phyloP scores from a whole-genome alignment of 2,113 vertebrate genomes.

The Syngnathus scovelli region DNA sequence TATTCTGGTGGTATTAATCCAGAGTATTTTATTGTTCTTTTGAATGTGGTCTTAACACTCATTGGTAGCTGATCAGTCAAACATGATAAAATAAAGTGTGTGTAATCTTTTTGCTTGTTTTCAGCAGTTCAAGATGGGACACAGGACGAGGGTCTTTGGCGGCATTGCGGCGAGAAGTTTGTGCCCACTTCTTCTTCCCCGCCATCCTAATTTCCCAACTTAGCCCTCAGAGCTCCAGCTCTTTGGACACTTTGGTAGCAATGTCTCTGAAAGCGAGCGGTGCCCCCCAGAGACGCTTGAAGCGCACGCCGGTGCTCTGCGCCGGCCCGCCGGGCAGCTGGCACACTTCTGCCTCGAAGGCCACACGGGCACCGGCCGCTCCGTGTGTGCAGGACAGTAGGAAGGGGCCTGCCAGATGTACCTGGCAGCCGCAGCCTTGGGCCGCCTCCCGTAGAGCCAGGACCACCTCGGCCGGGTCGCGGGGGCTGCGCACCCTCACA shows the following conservation, averaged over 20 bases:
- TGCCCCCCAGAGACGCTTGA: constrained; percentile 81
- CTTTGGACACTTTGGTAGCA: constrained; percentile 82
- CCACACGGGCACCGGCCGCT: constrained; percentile 76
- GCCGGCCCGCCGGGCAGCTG: constrained; percentile 76
- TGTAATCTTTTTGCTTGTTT: constrained; percentile 1
- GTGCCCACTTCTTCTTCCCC: constrained; percentile 19
- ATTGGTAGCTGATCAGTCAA: constrained; percentile 2
- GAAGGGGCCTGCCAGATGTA: constrained; percentile 81
- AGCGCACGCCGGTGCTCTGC: constrained; percentile 78
- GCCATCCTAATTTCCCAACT: constrained; percentile 26
- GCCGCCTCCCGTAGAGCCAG: constrained; percentile 79
- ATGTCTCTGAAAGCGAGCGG: constrained; percentile 83
- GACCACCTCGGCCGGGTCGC: constrained; percentile 78
- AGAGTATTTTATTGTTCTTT: not conserved
- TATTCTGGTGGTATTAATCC: not conserved
- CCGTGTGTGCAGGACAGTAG: constrained; percentile 85
- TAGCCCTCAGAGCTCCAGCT: constrained; percentile 78
- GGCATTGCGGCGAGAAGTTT: constrained; percentile 35
- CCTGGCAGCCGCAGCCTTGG: constrained; percentile 77
- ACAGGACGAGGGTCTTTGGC: constrained; percentile 40
- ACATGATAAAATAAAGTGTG: not conserved
- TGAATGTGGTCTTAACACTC: constrained; percentile 1
- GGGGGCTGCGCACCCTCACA: constrained; percentile 79
- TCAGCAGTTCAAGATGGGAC: constrained; percentile 26
- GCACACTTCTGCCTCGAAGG: constrained; percentile 85